phyloP scores from a whole-genome alignment of 2,113 vertebrate species.

The Zapornia atra region DNA sequence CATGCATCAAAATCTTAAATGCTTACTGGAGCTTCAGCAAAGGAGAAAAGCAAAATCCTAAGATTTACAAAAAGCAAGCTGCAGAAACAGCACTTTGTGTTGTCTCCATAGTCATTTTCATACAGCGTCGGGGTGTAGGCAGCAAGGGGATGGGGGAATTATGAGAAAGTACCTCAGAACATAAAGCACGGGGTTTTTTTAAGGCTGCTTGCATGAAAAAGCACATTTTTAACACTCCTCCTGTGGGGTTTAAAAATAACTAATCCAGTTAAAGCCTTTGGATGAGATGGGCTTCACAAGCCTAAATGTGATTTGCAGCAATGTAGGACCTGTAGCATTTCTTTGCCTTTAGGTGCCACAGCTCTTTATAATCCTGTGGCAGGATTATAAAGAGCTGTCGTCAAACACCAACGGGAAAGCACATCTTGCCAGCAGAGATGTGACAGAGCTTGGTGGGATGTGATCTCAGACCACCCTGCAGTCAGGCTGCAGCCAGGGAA shows the following conservation, averaged over 20 bases:
- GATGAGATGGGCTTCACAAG: conserved; percentile 29
- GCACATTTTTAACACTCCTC: conserved; percentile 70
- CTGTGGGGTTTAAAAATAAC: conserved; percentile 62
- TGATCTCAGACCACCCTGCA: not conserved
- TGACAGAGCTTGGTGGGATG: not conserved
- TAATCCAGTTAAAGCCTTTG: conserved; percentile 49
- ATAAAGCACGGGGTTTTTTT: conserved; percentile 20
- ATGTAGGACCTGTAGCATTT: conserved; percentile 8
- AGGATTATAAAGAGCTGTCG: not conserved
- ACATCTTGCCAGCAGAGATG: not conserved
- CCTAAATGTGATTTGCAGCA: conserved; percentile 23
- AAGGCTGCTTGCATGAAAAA: conserved; percentile 62
- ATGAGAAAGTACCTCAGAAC: conserved; percentile 56
- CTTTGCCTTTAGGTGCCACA: conserved; percentile 38
- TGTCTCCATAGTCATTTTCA: conserved; percentile 61
- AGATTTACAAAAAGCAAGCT: conserved; percentile 29
- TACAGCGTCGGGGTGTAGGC: conserved; percentile 34
- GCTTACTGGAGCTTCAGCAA: not conserved
- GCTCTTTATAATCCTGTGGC: conserved; percentile 34
- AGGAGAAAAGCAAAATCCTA: conserved; percentile 14
- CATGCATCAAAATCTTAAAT: not conserved
- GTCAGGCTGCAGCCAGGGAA: not conserved
- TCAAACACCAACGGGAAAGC: not conserved
- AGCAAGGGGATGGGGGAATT: conserved; percentile 35
- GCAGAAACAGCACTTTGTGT: conserved; percentile 52